Conservation (phyloP, 2,113 vertebrate species). For the Egretta garzetta region DNA sequence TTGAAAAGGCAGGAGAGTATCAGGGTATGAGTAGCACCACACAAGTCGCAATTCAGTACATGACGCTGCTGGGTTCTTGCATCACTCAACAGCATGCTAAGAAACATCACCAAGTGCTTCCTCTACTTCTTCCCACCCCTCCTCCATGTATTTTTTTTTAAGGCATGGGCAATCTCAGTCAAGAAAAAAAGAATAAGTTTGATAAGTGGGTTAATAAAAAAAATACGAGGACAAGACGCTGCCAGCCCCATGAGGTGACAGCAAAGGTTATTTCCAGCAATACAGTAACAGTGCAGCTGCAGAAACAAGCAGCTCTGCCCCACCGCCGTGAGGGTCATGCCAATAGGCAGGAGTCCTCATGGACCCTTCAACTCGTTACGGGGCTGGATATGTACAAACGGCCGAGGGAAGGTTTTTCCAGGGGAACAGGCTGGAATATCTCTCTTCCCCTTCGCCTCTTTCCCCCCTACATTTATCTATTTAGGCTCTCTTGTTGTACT, state of each 20-base stretch:
- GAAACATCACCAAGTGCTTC: neutral
- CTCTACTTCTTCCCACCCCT: neutral
- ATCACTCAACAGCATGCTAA: neutral
- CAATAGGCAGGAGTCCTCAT: neutral
- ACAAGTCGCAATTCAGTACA: neutral
- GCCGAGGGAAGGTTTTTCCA: neutral
- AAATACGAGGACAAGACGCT: neutral
- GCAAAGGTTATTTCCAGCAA: neutral
- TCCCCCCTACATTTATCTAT: rapidly evolving
- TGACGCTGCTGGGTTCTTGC: neutral
- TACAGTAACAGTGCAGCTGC: neutral
- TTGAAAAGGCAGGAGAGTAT: neutral
- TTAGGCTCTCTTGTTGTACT: neutral
- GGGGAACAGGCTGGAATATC: neutral
- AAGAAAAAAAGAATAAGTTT: neutral
- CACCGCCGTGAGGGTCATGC: no score
- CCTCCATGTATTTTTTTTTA: neutral
- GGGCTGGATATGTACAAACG: neutral
- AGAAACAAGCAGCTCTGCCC: neutral
- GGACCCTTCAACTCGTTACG: no score
- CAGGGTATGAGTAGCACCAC: rapidly evolving
- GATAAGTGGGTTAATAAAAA: neutral
- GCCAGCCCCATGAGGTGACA: neutral
- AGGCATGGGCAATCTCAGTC: neutral
- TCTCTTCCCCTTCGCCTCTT: neutral